Percentiles rank a stretch among this genome's conserved stretches.
These are phyloP conservation scores for Stenodema calcarata DNA, from an alignment of 2,888 invertebrate genomes.

Conservation along the genomic window DNA sequence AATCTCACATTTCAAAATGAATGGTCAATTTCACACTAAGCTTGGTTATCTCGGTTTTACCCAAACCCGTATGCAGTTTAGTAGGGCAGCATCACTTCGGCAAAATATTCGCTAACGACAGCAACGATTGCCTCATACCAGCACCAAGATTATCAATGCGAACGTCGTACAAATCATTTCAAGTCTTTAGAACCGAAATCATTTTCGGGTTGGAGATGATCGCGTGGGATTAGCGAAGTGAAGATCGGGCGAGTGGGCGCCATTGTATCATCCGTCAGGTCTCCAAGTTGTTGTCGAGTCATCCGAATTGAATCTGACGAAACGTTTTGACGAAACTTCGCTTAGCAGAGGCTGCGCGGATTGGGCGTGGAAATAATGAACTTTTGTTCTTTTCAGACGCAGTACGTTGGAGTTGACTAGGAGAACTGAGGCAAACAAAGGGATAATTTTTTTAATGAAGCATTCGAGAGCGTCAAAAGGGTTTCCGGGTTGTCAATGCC, in stretches of 20 bases:
- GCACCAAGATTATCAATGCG: neutral
- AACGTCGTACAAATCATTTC: neutral
- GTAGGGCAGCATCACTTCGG: no score
- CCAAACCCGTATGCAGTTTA: no score
- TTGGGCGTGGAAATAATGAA: neutral
- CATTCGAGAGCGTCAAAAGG: neutral
- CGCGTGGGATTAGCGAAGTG: neutral
- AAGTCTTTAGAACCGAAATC: neutral
- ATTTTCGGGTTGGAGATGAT: neutral
- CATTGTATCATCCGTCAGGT: neutral
- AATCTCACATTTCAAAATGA: no score
- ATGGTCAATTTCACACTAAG: no score
- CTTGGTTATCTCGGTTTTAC: no score
- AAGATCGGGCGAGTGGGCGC: neutral
- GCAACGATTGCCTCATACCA: neutral
- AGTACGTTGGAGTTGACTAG: neutral
- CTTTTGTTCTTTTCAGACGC: neutral
- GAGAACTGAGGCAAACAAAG: neutral
- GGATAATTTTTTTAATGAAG: neutral
- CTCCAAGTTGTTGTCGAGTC: neutral
- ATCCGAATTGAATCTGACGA: slow-evolving; percentile 2
- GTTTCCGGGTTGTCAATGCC: neutral
- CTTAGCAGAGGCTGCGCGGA: neutral
- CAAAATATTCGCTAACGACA: neutral
- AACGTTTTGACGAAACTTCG: neutral